These are phyloP conservation scores for Campylorhamphus procurvoides DNA, from an alignment of 2,113 vertebrate genomes.

Conservation along the genomic window DNA sequence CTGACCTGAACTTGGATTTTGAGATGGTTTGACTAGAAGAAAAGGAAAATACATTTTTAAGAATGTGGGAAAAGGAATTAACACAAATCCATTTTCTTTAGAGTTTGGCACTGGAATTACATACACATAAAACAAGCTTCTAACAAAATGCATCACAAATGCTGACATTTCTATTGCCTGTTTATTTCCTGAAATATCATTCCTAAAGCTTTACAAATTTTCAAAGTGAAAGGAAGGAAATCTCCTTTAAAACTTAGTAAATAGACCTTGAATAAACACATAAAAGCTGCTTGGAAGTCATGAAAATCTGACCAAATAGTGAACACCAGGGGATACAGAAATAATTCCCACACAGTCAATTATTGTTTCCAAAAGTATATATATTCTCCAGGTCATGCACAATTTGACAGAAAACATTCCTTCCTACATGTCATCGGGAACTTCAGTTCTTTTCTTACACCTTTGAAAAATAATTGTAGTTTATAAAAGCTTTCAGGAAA, in stretches of 20 bases:
- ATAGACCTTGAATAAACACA: neutral
- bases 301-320: neutral
- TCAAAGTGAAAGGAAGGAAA: neutral
- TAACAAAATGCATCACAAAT: neutral
- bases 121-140: neutral
- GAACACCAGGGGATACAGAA: neutral
- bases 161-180: neutral
- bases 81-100: neutral
- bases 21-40: constrained; percentile 94
- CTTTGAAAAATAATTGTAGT: neutral
- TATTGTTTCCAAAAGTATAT: neutral
- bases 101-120: neutral
- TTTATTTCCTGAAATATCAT: neutral
- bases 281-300: neutral
- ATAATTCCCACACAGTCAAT: neutral
- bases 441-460: neutral
- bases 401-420: neutral
- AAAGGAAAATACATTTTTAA: constrained; percentile 45
- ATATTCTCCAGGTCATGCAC: neutral
- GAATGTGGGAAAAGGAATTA: neutral
- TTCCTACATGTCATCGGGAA: neutral
- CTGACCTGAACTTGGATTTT: constrained; percentile 99
- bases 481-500: neutral
- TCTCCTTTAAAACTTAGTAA: neutral
- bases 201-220: neutral